Evolutionary conservation across 2,888 invertebrate genomes (phyloP), one percentile per base, ranked within the genome.

Genomic region (Malachius bipustulatus): DNA sequence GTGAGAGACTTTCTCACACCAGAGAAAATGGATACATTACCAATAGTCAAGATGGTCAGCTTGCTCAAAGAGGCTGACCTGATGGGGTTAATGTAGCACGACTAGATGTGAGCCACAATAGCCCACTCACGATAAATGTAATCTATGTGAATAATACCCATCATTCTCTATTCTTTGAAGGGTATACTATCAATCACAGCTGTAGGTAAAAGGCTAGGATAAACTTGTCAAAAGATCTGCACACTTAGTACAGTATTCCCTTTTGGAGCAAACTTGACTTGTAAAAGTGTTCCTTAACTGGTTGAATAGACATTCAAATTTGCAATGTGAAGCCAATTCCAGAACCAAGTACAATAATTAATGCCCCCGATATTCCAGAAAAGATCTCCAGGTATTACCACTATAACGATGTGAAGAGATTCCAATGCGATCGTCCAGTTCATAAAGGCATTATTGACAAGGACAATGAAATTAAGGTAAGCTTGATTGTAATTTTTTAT

Each of bases 241-340:
- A 24, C 24, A 24, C 9, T 24, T 8, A 24, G 9, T 8, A 8
- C 24, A 24, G 9, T 24, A 24, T 24, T 24, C 9, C 24, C 9
- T 24, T 9, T 24, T 9, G n/a, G n/a, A n/a, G n/a, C n/a, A n/a
- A n/a, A n/a, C n/a, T n/a, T n/a, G n/a, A n/a, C n/a, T n/a, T n/a
- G n/a, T n/a, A n/a, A n/a, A n/a, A n/a, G n/a, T n/a, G n/a, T 30
- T 30, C 34, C 28, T 9, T 11, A 14, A 34, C 31, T 35, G 34
- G 31, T 39, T 24, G 30, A 33, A 3, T 53, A 85, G 85, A 76
- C 57, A 90, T 93, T 47, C 91, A 93, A 67, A 91, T 94, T 45
- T 88, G 90, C 60, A 89, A 85, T 63, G 93, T 94, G 26, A 84
- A 89, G 52, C 89, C 94, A 0, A 77, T 91, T 14, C 76, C 89